Evolutionary conservation across 2,888 invertebrate species (phyloP).

Genomic region (Rhynchonema sp.): DNA sequence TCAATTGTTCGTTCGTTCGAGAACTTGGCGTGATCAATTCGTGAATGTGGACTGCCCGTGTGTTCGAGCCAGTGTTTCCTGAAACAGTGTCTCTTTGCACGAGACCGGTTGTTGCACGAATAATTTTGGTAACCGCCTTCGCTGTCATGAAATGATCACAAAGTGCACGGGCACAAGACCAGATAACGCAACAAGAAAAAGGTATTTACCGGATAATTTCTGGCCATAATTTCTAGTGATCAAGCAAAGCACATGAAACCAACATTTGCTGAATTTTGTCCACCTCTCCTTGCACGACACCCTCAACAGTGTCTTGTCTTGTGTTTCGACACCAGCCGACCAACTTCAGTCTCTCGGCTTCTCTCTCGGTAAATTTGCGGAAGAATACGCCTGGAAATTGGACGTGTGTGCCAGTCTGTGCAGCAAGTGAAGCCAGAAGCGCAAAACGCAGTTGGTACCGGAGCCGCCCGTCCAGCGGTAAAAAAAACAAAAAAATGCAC

Average conservation of each 20-base stretch:
- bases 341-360: constrained; percentile 1
- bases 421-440: no score
- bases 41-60: constrained; percentile 53
- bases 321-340: constrained; percentile 9
- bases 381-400: constrained; percentile 8
- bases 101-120: no score
- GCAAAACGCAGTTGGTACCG: no score
- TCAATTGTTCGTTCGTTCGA: constrained; percentile 37
- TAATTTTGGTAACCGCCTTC: no score
- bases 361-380: constrained; percentile 8
- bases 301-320: constrained; percentile 5
- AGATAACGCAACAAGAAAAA: no score
- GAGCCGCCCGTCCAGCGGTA: no score
- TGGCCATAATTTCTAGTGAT: neutral
- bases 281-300: constrained; percentile 1
- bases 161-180: no score
- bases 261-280: constrained; percentile 2
- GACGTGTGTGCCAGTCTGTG: no score
- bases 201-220: no score
- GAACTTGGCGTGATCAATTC: constrained; percentile 52
- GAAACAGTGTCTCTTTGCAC: no score
- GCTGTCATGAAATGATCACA: no score
- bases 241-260: neutral
- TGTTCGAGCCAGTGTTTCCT: constrained; percentile 59
- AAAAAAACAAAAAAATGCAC: no score